These are phyloP conservation scores for Vanacampus margaritifer DNA, from an alignment of 2,113 vertebrate species.

Conservation along the genomic window DNA sequence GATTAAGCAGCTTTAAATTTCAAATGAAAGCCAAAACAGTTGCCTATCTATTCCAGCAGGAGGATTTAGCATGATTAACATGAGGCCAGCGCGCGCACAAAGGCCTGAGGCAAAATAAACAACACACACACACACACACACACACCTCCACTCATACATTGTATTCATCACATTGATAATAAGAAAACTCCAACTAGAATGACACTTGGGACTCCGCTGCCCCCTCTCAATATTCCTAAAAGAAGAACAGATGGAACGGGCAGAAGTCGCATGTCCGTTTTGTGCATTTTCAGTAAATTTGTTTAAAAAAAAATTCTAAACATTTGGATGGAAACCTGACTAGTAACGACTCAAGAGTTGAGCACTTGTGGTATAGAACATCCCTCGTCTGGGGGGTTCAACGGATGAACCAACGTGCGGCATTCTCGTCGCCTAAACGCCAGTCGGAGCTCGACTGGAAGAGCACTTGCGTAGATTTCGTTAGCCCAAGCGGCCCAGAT, in stretches of 20 bases:
- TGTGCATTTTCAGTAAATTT: too few species aligned
- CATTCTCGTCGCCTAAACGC: neutral
- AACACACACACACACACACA: neutral
- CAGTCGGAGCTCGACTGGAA: constrained; percentile 18
- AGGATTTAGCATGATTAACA: neutral
- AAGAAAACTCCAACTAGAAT: neutral
- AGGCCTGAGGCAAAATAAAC: neutral
- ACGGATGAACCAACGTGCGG: constrained; percentile 9
- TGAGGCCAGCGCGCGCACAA: neutral
- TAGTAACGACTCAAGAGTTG: too few species aligned
- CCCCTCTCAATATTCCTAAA: too few species aligned
- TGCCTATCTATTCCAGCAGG: constrained; percentile 7
- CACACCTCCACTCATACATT: neutral
- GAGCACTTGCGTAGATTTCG: constrained; percentile 23
- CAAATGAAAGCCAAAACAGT: constrained; percentile 6
- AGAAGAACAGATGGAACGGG: too few species aligned
- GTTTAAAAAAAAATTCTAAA: too few species aligned
- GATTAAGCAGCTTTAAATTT: constrained; percentile 10
- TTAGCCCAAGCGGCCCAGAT: constrained; percentile 47
- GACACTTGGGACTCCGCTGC: too few species aligned
- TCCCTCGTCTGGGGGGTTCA: neutral
- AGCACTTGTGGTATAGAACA: too few species aligned
- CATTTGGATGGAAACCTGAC: too few species aligned
- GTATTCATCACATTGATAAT: neutral
- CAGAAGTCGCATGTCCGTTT: too few species aligned